Base-by-base conservation (phyloP, 2,113 vertebrate genomes). In the Siniperca chuatsi region DNA sequence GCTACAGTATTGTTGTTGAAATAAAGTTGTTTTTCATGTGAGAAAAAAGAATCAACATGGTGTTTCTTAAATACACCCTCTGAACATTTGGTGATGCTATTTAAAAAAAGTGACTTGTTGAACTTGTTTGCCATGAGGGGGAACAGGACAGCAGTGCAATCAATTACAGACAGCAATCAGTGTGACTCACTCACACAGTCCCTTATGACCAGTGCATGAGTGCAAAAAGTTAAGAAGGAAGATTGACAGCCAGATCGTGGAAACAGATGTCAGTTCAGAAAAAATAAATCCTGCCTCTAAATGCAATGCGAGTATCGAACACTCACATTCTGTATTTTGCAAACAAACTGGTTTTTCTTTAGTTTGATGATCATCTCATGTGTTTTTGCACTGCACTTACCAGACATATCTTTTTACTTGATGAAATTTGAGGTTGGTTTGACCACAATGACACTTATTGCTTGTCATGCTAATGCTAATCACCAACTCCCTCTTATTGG, bases 131-230 rank as follows among this genome's bases (percentile, higher is more conserved):
- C 46, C 65, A 42, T 18, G 35, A 65, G 35, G 21, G 60, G 40
- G 42, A 81, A 67, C 25, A 78, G 55, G 61, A 72, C 65, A 65
- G 67, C 33, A 37, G 69, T 4, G 16, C 46, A 64, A 78, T 73
- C 66, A 81, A 9, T 57, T 50, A 12, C 35, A 85, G 35, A 54
- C 21, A 52, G 71, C 29, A 64, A 60, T 29, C 23, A 48, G 33
- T 67, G 40, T 80, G 70, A 70, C 35, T 82, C 82, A 58, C 44
- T 79, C 70, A n/a, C 48, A 25, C 25, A 52, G 33, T 73, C 76
- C 68, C 62, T 8, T 9, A 29, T 79, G 11, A n/a, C 61, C 40
- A 6, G 42, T 20, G 15, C 64, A 67, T 68, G 55, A 16, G 50
- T 15, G 64, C 33, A 44, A 25, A 71, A 77, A 74, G 33, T 40